Evolutionary conservation across 2,888 invertebrate genomes (phyloP), one percentile per base, ranked within the genome.

Genomic region (Drosophila pegasa): DNA sequence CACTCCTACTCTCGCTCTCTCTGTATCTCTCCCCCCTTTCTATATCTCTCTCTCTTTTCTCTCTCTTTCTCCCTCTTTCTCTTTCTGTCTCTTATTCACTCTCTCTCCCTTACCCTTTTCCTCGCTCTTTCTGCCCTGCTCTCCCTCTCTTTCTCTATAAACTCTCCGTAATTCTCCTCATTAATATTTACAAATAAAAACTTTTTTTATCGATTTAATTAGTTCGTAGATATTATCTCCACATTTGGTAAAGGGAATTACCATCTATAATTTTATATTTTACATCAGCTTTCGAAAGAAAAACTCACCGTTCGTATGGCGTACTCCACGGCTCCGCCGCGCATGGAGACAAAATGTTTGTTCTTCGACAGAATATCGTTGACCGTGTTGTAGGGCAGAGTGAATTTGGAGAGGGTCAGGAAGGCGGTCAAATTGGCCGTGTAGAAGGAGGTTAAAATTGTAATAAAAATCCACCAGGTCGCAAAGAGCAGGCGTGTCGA

Each of bases 391-490:
- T 96, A 96, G 18, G 96, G 96, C 78, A 97, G 93, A 0, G 97
- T 97, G 81, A 97, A 97, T 90, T 95, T 95, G 7, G 97, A 97
- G 18, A 97, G 93, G 0, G 97, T 97, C 54, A 98, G 93, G 89
- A 97, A 97, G 14, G 97, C 97, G 0, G 97, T 97, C 88, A 98
- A 93, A 92, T 97, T 97, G 9, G 97, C 97, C 3, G 97, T 98
- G 92, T 98, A 98, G 92, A 97, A 97, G 12, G 97, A 96, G 0
- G 97, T 97, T 48, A 97, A 93, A 54, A 97, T 94, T 37, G 96
- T 96, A 78, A 97, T 96, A 90, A 97, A 97, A 68, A 98, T 94
- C 97, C 97, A 97, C 97, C 97, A 97, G 0, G 97, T 97, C 10
- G 97, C 96, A 91, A 97, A 97, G 9, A 97, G 93, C 37, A 97